Conservation (phyloP, 2,888 invertebrate genomes). For the Sarcophaga carnaria region DNA sequence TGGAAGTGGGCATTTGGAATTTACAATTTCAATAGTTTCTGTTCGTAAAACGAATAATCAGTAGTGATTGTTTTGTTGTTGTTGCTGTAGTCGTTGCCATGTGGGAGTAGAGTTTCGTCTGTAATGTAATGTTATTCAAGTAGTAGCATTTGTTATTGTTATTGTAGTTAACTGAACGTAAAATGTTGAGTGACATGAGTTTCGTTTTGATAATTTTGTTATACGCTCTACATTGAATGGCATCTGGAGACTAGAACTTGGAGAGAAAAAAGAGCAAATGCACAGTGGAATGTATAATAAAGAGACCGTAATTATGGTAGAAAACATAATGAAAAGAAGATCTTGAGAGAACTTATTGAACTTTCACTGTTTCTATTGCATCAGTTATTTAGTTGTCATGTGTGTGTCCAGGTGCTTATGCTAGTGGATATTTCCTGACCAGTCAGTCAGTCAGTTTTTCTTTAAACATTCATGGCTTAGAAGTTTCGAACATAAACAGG, state of each 20-base stretch:
- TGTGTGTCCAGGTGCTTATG: neutral
- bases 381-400: neutral
- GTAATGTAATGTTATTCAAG: too few species aligned
- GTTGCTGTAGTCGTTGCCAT: neutral
- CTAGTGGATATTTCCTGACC: neutral
- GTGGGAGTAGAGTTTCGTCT: too few species aligned
- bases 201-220: conserved; percentile 59
- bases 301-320: too few species aligned
- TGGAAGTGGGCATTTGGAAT: neutral
- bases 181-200: conserved; percentile 47
- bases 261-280: too few species aligned
- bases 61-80: conserved; percentile 1
- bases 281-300: too few species aligned
- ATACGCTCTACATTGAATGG: conserved; percentile 32
- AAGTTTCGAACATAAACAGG: neutral
- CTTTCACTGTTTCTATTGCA: too few species aligned
- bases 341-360: too few species aligned
- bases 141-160: too few species aligned
- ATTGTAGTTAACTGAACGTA: conserved; percentile 49
- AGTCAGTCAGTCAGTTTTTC: neutral
- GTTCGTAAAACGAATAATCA: too few species aligned
- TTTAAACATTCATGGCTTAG: neutral
- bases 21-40: neutral
- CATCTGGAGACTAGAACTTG: conserved; percentile 43
- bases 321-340: too few species aligned